A percentile compares a stretch with the other conserved stretches of the same genome.
Conservation (phyloP, 2,888 invertebrate genomes). For the Cryptocephalus moraei region DNA sequence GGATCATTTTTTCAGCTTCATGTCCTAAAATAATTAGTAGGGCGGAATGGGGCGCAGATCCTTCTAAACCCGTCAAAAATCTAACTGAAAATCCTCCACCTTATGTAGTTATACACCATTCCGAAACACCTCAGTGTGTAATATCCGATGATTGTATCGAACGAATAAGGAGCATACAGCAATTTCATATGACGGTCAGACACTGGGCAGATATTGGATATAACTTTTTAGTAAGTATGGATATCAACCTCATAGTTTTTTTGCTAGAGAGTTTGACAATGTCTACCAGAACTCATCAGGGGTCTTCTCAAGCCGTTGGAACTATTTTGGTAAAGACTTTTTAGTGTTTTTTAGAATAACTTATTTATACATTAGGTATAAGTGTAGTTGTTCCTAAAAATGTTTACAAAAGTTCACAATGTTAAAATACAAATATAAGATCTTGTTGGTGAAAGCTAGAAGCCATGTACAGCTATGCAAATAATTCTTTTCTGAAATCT, state of each 20-base stretch:
- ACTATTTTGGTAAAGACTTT: no score
- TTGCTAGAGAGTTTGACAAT: neutral
- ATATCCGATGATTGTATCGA: slow-evolving; percentile 31
- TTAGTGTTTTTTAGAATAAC: no score
- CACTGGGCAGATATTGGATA: slow-evolving; percentile 32
- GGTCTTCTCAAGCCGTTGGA: no score
- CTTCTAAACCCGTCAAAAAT: slow-evolving; percentile 19
- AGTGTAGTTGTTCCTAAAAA: no score
- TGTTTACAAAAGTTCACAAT: no score
- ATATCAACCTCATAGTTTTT: neutral
- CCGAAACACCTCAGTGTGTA: slow-evolving; percentile 31
- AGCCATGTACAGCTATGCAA: no score
- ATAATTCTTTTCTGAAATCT: no score
- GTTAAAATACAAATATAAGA: no score
- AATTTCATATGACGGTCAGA: slow-evolving; percentile 24
- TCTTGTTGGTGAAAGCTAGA: no score
- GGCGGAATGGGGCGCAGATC: slow-evolving; percentile 35
- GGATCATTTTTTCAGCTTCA: slow-evolving; percentile 2
- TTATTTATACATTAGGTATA: no score
- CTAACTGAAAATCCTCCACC: slow-evolving; percentile 28
- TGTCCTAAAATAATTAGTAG: slow-evolving; percentile 31
- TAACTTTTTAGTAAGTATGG: slow-evolving; percentile 30
- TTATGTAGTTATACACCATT: slow-evolving; percentile 38
- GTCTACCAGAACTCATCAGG: no score
- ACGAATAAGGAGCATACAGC: slow-evolving; percentile 34